A percentile compares a stretch with the other conserved stretches of the same genome.
These are phyloP conservation scores for Stigmatopora nigra DNA, from an alignment of 2,113 vertebrate species.

Conservation along the genomic window DNA sequence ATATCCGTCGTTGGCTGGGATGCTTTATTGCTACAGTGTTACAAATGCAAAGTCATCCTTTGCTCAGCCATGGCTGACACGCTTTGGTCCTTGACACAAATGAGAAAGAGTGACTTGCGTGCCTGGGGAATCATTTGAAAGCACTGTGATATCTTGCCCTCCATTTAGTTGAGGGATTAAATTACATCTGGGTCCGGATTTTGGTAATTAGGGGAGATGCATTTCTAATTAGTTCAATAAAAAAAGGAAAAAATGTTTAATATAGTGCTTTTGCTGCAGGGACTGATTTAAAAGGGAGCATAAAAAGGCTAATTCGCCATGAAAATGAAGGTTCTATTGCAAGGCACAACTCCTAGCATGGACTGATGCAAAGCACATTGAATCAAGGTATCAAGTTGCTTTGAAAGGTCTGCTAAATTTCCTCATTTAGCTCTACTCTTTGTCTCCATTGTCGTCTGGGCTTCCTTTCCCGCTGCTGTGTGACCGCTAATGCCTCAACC, in stretches of 20 bases:
- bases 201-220: not conserved
- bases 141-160: not conserved
- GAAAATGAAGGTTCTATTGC: no score
- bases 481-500: constrained; percentile 39
- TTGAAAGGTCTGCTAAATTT: constrained; percentile 21
- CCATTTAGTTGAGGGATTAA: not conserved
- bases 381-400: not conserved
- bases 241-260: not conserved
- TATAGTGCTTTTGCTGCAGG: not conserved
- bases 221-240: not conserved
- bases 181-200: not conserved
- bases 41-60: constrained; percentile 26
- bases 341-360: no score
- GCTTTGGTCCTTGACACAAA: not conserved
- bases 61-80: not conserved
- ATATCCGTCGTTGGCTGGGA: constrained; percentile 17
- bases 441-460: constrained; percentile 7
- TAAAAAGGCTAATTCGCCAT: no score
- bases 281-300: not conserved
- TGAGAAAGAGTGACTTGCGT: constrained; percentile 1
- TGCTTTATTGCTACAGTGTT: not conserved
- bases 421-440: constrained; percentile 24
- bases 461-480: constrained; percentile 15
- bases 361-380: no score
- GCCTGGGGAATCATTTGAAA: constrained; percentile 1